Percentiles rank a stretch among this genome's conserved stretches.
Conservation (phyloP, 2,888 invertebrate genomes). For the Ypsolopha sequella region DNA sequence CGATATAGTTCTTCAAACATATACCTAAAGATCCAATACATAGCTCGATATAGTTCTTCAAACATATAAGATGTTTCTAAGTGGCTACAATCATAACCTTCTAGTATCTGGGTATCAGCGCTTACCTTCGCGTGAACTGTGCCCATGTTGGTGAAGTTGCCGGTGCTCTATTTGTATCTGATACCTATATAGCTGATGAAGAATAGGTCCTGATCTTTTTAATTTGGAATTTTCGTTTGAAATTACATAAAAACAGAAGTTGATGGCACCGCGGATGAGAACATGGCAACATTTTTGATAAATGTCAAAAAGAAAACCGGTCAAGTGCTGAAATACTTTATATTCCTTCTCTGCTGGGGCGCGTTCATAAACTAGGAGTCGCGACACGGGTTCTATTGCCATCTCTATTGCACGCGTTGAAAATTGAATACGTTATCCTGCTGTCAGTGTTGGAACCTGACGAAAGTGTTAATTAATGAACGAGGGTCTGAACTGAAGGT, state of each 20-base stretch:
- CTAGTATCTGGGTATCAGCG: slow-evolving; percentile 16
- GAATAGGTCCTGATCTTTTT: not conserved
- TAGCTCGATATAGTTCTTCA: not conserved
- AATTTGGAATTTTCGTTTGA: slow-evolving; percentile 2
- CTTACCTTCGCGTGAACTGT: slow-evolving; percentile 56
- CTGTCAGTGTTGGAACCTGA: too few relatives aligned
- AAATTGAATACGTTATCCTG: too few relatives aligned
- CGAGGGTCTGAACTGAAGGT: too few relatives aligned
- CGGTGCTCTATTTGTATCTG: not conserved
- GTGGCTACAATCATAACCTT: not conserved
- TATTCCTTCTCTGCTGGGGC: too few relatives aligned
- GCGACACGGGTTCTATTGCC: too few relatives aligned
- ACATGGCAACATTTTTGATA: too few relatives aligned
- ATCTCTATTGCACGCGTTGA: too few relatives aligned
- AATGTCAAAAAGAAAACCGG: too few relatives aligned
- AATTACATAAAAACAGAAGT: slow-evolving; percentile 1
- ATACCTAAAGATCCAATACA: not conserved
- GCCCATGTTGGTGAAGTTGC: slow-evolving; percentile 30
- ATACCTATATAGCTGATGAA: not conserved
- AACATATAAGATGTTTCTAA: not conserved
- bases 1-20: not conserved
- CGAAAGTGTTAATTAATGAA: too few relatives aligned
- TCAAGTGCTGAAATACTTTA: too few relatives aligned
- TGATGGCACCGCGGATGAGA: too few relatives aligned
- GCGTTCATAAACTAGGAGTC: too few relatives aligned